Base-by-base conservation (phyloP, 2,888 invertebrate species). In the Tenthredo livida region DNA sequence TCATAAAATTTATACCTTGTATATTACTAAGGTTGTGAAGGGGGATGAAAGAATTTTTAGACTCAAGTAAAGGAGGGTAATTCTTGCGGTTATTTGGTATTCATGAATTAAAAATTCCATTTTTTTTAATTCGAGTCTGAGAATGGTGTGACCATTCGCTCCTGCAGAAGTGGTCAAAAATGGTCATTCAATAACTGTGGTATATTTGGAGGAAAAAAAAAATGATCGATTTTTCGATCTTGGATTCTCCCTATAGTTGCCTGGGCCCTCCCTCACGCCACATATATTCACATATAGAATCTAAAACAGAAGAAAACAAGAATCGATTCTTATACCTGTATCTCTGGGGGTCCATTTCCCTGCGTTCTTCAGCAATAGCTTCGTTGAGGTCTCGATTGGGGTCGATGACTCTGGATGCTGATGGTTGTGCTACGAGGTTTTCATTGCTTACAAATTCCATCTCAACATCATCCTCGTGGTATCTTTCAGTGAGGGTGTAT, bases 401-500 rank as follows among this genome's bases (percentile, higher is more conserved):
- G 90, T 94, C 94, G 89, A 96, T 96, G 91, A 96, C 96, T 88
- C 96, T 94, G 61, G 92, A 92, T 85, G 92, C 90, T 77, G 91
- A 70, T 50, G 89, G 77, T 87, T 90, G 88, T 89, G 90, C 87
- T 87, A 88, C 86, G 87, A 91, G 90, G 89, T 90, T 92, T 84
- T 92, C 92, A 88, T 89, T 92, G 89, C 92, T 93, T 87, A 93
- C 91, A 88, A 93, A 93, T 89, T 93, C 92, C 89, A 93, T 91
- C 88, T 93, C 93, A 80, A 92, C 90, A 90, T 97, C 97, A 93
- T 97, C 97, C 93, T 97, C 97, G 94, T 97, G 97, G 94, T 97
- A 97, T 87, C 97, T 97, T 94, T 97, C 97, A 88, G 97, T 97
- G 88, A 98, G 94, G 93, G 97, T 97, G 94, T 98, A 98, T 94